A percentile compares a stretch with the other conserved stretches of the same genome.
Evolutionary conservation across 2,888 invertebrate species (phyloP).

Genomic region (Tinea pellionella): DNA sequence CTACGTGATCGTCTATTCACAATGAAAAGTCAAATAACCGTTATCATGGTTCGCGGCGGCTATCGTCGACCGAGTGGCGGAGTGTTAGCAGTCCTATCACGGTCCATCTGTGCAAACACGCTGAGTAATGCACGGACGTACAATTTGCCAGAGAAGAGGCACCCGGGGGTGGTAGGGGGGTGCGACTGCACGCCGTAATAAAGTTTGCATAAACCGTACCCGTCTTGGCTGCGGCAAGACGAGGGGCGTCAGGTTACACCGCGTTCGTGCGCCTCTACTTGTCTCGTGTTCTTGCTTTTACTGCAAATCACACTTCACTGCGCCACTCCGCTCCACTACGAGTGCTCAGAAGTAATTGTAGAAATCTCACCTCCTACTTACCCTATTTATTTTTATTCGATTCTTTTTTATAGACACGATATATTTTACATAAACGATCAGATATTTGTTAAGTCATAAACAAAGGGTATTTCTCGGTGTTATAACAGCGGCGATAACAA

Average conservation of each 20-base stretch:
- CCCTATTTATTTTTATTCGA: neutral
- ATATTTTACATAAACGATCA: no score
- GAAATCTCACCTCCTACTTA: neutral
- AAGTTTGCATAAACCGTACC: constrained; percentile 59
- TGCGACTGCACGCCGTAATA: constrained; percentile 54
- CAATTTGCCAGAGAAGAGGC: constrained; percentile 37
- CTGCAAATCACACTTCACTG: constrained; percentile 53
- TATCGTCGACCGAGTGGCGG: neutral
- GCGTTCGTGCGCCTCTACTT: constrained; percentile 23
- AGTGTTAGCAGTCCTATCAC: constrained; percentile 39
- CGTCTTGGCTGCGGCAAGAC: constrained; percentile 42
- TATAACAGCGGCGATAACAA: neutral
- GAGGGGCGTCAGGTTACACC: constrained; percentile 43
- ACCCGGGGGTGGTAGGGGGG: constrained; percentile 22
- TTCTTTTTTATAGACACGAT: neutral
- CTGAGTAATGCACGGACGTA: constrained; percentile 57
- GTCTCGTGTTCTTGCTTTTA: constrained; percentile 41
- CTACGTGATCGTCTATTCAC: neutral
- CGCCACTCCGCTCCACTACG: constrained; percentile 18
- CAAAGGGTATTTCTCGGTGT: constrained; percentile 5
- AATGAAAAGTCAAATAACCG: neutral
- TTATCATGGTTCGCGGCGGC: neutral
- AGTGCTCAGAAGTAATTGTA: constrained; percentile 18
- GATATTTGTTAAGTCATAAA: constrained; percentile 4
- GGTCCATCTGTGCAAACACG: constrained; percentile 62